Percentiles rank a stretch among this genome's conserved stretches.
Conservation (phyloP, 2,888 invertebrate species). For the Pyrocoelia pectoralis region DNA sequence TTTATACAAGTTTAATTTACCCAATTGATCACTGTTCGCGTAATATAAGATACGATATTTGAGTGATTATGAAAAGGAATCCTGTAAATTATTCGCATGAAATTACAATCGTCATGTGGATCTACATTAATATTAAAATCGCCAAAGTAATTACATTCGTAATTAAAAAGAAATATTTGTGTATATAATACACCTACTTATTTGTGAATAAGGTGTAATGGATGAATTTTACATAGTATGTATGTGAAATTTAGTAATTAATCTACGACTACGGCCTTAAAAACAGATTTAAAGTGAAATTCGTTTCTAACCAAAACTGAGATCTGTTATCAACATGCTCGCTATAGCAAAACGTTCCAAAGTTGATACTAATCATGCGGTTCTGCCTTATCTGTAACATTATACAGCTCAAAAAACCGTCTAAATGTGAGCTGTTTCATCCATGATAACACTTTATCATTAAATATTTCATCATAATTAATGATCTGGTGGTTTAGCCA, state of each 20-base stretch:
- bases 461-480: conserved; percentile 47
- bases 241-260: background rate
- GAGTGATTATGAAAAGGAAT: no score
- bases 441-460: conserved; percentile 45
- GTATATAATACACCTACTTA: no score
- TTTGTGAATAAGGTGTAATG: no score
- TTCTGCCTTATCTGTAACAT: conserved; percentile 38
- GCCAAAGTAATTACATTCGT: no score
- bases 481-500: conserved; percentile 38
- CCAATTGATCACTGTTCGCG: no score
- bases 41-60: no score
- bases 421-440: conserved; percentile 41
- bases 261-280: background rate
- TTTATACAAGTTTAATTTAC: no score
- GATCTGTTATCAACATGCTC: conserved; percentile 33
- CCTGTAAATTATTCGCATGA: no score
- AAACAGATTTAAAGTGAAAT: conserved; percentile 13
- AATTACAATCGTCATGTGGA: no score
- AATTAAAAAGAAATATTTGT: no score
- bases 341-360: conserved; percentile 29
- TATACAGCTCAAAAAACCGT: conserved; percentile 40
- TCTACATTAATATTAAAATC: no score
- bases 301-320: conserved; percentile 27
- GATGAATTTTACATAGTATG: no score
- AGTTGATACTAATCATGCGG: conserved; percentile 36